A percentile compares a stretch with the other conserved stretches of the same genome.
phyloP scores from a whole-genome alignment of 1,140 invertebrate species.

The Nixonia krombeini region DNA sequence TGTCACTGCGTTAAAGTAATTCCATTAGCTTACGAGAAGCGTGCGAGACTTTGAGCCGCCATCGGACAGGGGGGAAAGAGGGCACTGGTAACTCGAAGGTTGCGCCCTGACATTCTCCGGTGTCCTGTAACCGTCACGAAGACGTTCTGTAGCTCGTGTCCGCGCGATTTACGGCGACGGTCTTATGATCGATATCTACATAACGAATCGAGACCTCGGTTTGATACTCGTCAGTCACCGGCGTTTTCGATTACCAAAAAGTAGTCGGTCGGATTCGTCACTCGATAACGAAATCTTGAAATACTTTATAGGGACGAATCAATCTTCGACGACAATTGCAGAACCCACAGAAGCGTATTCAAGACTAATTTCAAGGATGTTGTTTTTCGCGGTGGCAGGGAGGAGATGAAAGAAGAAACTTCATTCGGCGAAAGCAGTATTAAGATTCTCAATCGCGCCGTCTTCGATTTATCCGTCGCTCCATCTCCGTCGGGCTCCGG shows the following conservation, averaged over 20 bases:
- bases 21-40: slow-evolving; percentile 67
- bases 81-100: slow-evolving; percentile 37
- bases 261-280: too few relatives aligned
- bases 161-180: slow-evolving; percentile 37
- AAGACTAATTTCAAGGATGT: too few relatives aligned
- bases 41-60: slow-evolving; percentile 19
- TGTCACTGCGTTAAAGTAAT: slow-evolving; percentile 70
- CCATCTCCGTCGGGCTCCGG: neutral
- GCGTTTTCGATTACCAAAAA: too few relatives aligned
- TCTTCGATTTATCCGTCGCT: neutral
- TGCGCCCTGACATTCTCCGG: slow-evolving; percentile 41
- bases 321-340: too few relatives aligned
- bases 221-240: too few relatives aligned
- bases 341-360: too few relatives aligned
- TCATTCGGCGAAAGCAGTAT: neutral
- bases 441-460: neutral
- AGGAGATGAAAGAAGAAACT: slow-evolving; percentile 10
- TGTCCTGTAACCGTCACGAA: slow-evolving; percentile 21
- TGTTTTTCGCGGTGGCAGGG: too few relatives aligned
- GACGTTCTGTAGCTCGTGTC: slow-evolving; percentile 22
- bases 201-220: slow-evolving; percentile 16
- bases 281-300: too few relatives aligned
- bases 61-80: slow-evolving; percentile 4
- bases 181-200: slow-evolving; percentile 45
- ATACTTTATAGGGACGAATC: too few relatives aligned